Evolutionary conservation across 2,797 vertebrate genomes (phyloP).

Genomic region (Oreochromis mossambicus): DNA sequence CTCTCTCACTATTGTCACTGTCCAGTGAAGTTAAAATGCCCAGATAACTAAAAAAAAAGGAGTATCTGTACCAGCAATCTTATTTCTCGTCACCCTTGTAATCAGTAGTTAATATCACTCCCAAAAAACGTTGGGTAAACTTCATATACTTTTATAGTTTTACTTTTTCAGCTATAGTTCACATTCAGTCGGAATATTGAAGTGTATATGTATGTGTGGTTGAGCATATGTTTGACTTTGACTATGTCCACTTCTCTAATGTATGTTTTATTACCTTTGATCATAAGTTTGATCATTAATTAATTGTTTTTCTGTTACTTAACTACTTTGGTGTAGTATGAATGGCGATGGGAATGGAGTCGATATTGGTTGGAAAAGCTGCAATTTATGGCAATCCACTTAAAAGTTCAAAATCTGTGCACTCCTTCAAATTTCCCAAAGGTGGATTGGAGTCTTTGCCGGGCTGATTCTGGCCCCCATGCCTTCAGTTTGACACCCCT

Average conservation of each 20-base stretch:
- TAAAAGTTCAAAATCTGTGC: not conserved
- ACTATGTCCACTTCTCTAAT: not conserved
- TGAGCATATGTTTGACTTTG: not conserved
- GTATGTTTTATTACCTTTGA: not conserved
- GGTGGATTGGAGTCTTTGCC: not conserved
- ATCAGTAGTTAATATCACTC: not conserved
- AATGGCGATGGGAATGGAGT: not conserved
- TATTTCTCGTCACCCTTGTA: not conserved
- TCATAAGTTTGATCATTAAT: not conserved
- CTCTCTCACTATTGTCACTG: not conserved
- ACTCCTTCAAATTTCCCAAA: no score
- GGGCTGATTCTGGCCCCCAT: not conserved
- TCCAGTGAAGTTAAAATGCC: not conserved
- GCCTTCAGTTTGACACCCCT: fast-evolving
- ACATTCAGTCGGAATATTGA: not conserved
- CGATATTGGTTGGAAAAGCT: not conserved
- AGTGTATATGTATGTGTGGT: not conserved
- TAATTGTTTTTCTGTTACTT: not conserved
- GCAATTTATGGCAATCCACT: not conserved
- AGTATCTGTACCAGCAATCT: not conserved
- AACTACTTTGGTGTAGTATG: not conserved
- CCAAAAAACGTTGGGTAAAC: fast-evolving
- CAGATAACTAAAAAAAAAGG: not conserved
- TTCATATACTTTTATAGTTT: not conserved
- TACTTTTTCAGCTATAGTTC: not conserved